These are phyloP conservation scores for Notechis scutatus DNA, from an alignment of 2,113 vertebrate genomes.

Conservation along the genomic window DNA sequence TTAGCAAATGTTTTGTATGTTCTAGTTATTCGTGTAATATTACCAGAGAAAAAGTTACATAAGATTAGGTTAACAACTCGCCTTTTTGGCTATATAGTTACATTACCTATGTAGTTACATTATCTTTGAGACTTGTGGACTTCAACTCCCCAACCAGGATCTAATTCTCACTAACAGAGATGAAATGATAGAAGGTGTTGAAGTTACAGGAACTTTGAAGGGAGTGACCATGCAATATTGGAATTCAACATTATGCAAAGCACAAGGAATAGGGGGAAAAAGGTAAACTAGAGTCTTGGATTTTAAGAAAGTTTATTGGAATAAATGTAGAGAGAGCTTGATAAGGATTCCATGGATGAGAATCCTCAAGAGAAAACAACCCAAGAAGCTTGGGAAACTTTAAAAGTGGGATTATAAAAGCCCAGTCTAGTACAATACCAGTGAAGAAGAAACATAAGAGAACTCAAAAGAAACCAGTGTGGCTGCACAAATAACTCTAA, in stretches of 20 bases:
- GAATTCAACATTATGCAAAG: not conserved
- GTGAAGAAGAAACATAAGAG: not conserved
- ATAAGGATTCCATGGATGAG: not conserved
- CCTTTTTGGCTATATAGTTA: too few species aligned
- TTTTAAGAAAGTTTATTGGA: not conserved
- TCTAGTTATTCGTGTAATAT: too few species aligned
- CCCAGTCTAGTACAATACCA: not conserved
- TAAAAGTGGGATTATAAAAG: not conserved
- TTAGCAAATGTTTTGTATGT: too few species aligned
- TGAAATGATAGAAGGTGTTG: not conserved
- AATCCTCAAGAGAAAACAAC: not conserved
- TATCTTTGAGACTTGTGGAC: not conserved
- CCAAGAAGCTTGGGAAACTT: not conserved
- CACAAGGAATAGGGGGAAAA: not conserved
- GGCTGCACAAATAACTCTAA: not conserved
- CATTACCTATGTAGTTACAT: too few species aligned
- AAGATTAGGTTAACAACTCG: too few species aligned
- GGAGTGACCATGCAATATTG: not conserved
- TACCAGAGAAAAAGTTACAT: too few species aligned
- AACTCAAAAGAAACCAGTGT: not conserved
- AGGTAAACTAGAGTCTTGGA: not conserved
- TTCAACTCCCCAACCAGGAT: not conserved
- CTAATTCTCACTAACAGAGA: not conserved
- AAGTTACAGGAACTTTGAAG: not conserved
- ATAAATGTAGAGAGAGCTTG: not conserved